A percentile compares a stretch with the other conserved stretches of the same genome.
Conservation (phyloP, 2,888 invertebrate genomes). For the Blastobasis adustella region DNA sequence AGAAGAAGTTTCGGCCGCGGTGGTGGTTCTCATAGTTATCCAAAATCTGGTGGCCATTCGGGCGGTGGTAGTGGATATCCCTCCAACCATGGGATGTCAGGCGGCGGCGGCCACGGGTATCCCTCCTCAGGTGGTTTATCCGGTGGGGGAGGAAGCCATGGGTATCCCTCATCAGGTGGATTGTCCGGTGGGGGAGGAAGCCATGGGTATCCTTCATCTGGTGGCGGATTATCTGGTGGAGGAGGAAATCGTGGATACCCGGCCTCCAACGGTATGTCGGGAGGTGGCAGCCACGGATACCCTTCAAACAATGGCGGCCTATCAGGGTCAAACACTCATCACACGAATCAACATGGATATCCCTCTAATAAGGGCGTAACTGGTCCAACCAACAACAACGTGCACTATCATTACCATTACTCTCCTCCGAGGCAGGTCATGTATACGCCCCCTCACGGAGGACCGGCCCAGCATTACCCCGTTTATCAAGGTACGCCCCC, state of each 20-base stretch:
- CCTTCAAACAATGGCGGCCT: slow-evolving; percentile 8
- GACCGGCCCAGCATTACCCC: slow-evolving; percentile 40
- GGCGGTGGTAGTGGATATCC: slow-evolving; percentile 19
- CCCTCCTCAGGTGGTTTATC: slow-evolving; percentile 24
- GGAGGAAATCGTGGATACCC: slow-evolving; percentile 17
- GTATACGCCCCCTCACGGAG: slow-evolving; percentile 43
- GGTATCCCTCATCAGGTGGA: slow-evolving; percentile 17
- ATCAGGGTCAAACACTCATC: slow-evolving; percentile 2
- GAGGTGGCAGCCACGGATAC: slow-evolving; percentile 18
- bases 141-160: slow-evolving; percentile 17
- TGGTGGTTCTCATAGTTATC: slow-evolving; percentile 20
- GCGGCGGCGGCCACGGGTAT: slow-evolving; percentile 17
- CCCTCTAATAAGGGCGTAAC: slow-evolving; percentile 24
- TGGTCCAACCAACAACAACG: slow-evolving; percentile 28
- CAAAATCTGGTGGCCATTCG: slow-evolving; percentile 28
- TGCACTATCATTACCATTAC: slow-evolving; percentile 53
- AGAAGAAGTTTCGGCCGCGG: slow-evolving; percentile 21
- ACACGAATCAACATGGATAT: slow-evolving; percentile 9
- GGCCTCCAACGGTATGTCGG: slow-evolving; percentile 7
- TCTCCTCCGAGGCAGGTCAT: slow-evolving; percentile 53
- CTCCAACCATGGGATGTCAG: slow-evolving; percentile 12
- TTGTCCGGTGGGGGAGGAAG: slow-evolving; percentile 19
- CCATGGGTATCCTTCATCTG: slow-evolving; percentile 24
- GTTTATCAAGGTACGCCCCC: slow-evolving; percentile 56
- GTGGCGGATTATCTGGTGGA: slow-evolving; percentile 19